A percentile compares a stretch with the other conserved stretches of the same genome.
Evolutionary conservation across 2,797 vertebrate genomes (phyloP).

Genomic region (Pseudomugil tenellus): DNA sequence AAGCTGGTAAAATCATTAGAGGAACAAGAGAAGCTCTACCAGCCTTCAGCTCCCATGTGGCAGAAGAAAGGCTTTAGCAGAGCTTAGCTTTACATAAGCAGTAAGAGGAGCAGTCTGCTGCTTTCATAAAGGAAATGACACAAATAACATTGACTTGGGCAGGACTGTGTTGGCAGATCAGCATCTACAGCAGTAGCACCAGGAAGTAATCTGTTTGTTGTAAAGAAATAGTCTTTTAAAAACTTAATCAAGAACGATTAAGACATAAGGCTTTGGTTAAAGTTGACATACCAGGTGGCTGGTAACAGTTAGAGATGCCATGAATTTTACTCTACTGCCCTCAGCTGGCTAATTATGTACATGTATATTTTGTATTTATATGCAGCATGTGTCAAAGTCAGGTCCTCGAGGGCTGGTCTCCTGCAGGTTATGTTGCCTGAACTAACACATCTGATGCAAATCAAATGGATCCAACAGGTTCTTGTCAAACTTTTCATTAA

Average conservation of each 20-base stretch:
- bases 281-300: constrained; percentile 20
- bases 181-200: constrained; percentile 58
- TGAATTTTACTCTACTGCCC: constrained; percentile 50
- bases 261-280: constrained; percentile 25
- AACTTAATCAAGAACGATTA: constrained; percentile 43
- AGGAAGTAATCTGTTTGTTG: constrained; percentile 62
- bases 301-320: background rate
- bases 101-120: constrained; percentile 72
- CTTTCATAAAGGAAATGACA: constrained; percentile 80
- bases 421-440: too few species aligned
- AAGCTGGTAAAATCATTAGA: constrained; percentile 82
- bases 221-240: too few species aligned
- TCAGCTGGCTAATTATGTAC: constrained; percentile 27
- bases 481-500: too few species aligned
- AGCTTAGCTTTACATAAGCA: constrained; percentile 60
- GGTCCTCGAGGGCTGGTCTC: too few species aligned
- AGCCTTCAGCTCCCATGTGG: constrained; percentile 72
- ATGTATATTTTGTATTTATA: too few species aligned
- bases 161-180: constrained; percentile 47
- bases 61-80: constrained; percentile 74
- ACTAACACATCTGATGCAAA: too few species aligned
- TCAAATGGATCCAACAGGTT: too few species aligned
- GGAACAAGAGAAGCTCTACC: constrained; percentile 72
- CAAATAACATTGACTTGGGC: constrained; percentile 65
- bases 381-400: too few species aligned